Percentiles rank a stretch among this genome's conserved stretches.
phyloP scores from a whole-genome alignment of 2,113 vertebrate genomes.

The Anoura caudifer region DNA sequence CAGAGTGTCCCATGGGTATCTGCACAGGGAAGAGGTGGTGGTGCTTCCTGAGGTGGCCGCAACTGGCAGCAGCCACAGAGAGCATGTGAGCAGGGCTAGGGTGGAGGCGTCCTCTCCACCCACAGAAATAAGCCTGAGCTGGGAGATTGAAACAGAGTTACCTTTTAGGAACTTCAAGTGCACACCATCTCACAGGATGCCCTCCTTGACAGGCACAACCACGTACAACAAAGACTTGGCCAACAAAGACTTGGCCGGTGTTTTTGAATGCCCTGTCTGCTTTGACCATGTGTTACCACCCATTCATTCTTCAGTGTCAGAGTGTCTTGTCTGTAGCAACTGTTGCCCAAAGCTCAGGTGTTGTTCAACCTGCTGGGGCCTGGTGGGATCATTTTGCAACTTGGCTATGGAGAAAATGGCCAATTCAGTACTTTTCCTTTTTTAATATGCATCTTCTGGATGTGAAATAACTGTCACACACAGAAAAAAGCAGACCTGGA shows the following conservation, averaged over 20 bases:
- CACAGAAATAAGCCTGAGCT: conserved; percentile 99
- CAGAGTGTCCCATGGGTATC: background rate
- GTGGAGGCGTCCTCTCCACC: background rate
- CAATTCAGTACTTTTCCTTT: conserved; percentile 98
- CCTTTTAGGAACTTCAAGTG: conserved; percentile 98
- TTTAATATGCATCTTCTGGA: conserved; percentile 98
- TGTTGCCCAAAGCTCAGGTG: too few relatives aligned
- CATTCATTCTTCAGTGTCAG: too few relatives aligned
- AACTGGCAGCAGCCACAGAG: background rate
- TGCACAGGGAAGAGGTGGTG: background rate
- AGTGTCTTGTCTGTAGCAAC: too few relatives aligned
- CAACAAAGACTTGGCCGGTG: conserved; percentile 98
- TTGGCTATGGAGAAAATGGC: conserved; percentile 99
- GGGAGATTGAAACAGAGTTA: conserved; percentile 97
- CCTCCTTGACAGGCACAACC: conserved; percentile 97
- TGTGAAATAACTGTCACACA: conserved; percentile 98
- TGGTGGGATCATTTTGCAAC: conserved; percentile 97
- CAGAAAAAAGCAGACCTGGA: conserved; percentile 98
- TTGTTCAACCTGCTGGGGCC: conserved; percentile 95
- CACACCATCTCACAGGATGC: conserved; percentile 95
- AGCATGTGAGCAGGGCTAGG: background rate
- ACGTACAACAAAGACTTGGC: conserved; percentile 99
- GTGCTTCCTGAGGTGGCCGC: background rate
- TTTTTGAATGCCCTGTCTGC: conserved; percentile 98
- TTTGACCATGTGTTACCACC: conserved; percentile 99